phyloP scores from a whole-genome alignment of 2,888 invertebrate species.

The Netelia virgata region DNA sequence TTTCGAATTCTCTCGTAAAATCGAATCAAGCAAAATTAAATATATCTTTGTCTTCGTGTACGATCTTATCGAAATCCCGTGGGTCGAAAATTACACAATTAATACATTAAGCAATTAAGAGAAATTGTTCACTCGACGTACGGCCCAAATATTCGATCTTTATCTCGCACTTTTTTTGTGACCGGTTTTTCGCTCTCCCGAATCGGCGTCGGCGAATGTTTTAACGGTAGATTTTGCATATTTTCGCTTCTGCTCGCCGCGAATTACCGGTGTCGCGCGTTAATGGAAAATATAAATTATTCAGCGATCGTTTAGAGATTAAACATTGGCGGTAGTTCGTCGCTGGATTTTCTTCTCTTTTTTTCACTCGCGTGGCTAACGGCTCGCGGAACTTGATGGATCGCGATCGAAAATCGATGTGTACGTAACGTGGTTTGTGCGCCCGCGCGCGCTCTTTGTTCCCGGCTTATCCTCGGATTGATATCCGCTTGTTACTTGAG shows the following conservation, averaged over 20 bases:
- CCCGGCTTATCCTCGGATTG: slow-evolving; percentile 9
- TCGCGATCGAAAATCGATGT: slow-evolving; percentile 49
- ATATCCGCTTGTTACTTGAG: neutral
- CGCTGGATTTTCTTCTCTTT: slow-evolving; percentile 9
- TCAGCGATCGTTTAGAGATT: slow-evolving; percentile 51
- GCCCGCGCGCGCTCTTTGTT: slow-evolving; percentile 1
- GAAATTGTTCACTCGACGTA: slow-evolving; percentile 11
- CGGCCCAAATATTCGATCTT: slow-evolving; percentile 9
- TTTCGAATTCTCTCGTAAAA: neutral
- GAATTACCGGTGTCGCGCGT: slow-evolving; percentile 52
- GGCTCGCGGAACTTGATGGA: slow-evolving; percentile 25
- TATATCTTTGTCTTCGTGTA: neutral
- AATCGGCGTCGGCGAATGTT: slow-evolving; percentile 37
- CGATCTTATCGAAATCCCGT: neutral
- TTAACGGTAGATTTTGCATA: slow-evolving; percentile 37
- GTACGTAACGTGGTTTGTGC: slow-evolving; percentile 47
- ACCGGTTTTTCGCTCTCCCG: neutral
- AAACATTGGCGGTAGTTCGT: slow-evolving; percentile 40
- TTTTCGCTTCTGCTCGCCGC: slow-evolving; percentile 27
- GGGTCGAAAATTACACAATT: neutral
- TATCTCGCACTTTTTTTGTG: slow-evolving; percentile 12
- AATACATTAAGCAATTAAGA: slow-evolving; percentile 25
- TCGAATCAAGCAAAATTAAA: neutral
- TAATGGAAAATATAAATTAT: slow-evolving; percentile 56
- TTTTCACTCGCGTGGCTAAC: slow-evolving; percentile 2